These are phyloP conservation scores for Aproaerema taeniolella DNA, from an alignment of 2,888 invertebrate species.

Conservation along the genomic window DNA sequence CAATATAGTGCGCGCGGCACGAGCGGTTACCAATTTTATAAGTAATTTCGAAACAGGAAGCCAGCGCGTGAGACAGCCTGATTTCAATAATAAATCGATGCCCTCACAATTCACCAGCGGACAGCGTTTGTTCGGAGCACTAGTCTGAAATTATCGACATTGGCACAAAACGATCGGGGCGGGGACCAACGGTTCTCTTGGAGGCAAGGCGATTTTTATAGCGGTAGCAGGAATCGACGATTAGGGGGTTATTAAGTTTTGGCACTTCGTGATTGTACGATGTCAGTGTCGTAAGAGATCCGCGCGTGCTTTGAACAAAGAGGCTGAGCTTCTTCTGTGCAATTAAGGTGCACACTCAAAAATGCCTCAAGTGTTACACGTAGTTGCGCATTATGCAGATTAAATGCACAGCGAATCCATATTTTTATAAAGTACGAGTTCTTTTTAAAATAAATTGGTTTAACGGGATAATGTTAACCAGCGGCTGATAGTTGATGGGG, in stretches of 20 bases:
- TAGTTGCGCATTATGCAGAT: slow-evolving; percentile 13
- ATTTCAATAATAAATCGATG: slow-evolving; percentile 75
- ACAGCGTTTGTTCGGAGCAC: slow-evolving; percentile 49
- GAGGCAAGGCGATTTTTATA: slow-evolving; percentile 52
- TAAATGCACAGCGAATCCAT: slow-evolving; percentile 21
- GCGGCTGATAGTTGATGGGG: slow-evolving; percentile 13
- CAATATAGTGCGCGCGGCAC: slow-evolving; percentile 51
- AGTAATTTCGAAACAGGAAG: slow-evolving; percentile 67
- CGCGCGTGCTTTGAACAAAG: slow-evolving; percentile 13
- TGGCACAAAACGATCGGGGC: slow-evolving; percentile 56
- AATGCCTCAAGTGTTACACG: slow-evolving; percentile 1
- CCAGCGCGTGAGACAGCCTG: slow-evolving; percentile 56
- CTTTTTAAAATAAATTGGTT: slow-evolving; percentile 13
- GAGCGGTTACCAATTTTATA: slow-evolving; percentile 69
- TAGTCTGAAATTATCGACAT: slow-evolving; percentile 67
- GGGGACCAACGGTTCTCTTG: slow-evolving; percentile 57
- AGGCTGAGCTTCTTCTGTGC: slow-evolving; percentile 9
- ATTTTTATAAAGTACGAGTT: slow-evolving; percentile 13
- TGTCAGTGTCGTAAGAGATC: slow-evolving; percentile 7
- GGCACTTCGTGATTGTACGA: slow-evolving; percentile 28
- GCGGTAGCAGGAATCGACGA: slow-evolving; percentile 52
- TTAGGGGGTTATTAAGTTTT: slow-evolving; percentile 54
- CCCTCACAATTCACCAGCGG: slow-evolving; percentile 49
- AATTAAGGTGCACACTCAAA: slow-evolving; percentile 11
- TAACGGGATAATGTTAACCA: slow-evolving; percentile 12